Evolutionary conservation across 2,888 invertebrate genomes (phyloP).

Genomic region (Euzetes globulus): DNA sequence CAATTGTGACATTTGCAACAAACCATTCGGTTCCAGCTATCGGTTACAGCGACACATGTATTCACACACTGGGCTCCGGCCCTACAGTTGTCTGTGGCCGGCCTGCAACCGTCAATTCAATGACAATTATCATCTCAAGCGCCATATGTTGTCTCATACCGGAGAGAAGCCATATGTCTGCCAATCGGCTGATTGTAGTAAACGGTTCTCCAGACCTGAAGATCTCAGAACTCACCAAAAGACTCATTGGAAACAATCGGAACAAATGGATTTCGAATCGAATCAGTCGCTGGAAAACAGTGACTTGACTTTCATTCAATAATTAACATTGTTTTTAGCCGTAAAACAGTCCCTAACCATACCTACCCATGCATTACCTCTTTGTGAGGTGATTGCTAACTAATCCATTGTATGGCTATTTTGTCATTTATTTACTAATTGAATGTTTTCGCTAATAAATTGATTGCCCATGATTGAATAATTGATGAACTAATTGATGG

Average conservation of each 20-base stretch:
- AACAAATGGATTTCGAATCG: background rate
- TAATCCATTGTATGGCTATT: too few species aligned
- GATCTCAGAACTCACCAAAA: slow-evolving; percentile 32
- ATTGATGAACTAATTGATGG: too few species aligned
- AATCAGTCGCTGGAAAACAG: background rate
- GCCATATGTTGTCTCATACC: slow-evolving; percentile 32
- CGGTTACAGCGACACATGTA: slow-evolving; percentile 29
- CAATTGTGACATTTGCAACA: slow-evolving; percentile 23
- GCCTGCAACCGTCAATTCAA: slow-evolving; percentile 31
- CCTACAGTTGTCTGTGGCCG: slow-evolving; percentile 32
- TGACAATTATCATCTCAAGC: slow-evolving; percentile 30
- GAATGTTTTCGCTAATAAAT: too few species aligned
- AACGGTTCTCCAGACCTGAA: slow-evolving; percentile 29
- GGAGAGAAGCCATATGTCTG: slow-evolving; percentile 34
- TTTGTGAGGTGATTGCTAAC: too few species aligned
- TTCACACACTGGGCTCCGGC: slow-evolving; percentile 29
- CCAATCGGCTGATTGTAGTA: slow-evolving; percentile 26
- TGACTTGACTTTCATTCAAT: background rate
- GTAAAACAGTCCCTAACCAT: too few species aligned
- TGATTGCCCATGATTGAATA: too few species aligned
- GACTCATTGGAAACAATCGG: slow-evolving; percentile 1
- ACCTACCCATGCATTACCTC: too few species aligned
- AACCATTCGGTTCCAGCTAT: slow-evolving; percentile 26
- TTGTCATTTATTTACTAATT: too few species aligned
- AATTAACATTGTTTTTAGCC: too few species aligned